A percentile compares a stretch with the other conserved stretches of the same genome.
These are phyloP conservation scores for Mactromeris polynyma DNA, from an alignment of 2,888 invertebrate genomes.

Conservation along the genomic window DNA sequence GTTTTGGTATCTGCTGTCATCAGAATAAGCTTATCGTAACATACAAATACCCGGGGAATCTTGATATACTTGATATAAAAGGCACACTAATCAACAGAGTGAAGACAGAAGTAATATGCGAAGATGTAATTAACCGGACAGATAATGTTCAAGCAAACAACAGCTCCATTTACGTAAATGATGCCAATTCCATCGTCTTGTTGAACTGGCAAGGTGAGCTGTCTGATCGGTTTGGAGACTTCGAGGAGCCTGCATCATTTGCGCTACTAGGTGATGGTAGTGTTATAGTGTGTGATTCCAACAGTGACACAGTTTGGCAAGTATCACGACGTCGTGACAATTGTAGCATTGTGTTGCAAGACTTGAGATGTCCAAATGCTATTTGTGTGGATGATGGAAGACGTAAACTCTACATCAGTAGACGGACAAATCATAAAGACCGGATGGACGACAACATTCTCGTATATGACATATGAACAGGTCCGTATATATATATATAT, in stretches of 20 bases:
- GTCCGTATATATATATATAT: too few species aligned
- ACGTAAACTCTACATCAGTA: too few species aligned
- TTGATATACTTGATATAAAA: background rate
- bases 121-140: background rate
- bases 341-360: background rate
- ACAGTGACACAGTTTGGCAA: background rate
- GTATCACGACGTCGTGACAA: background rate
- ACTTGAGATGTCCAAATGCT: background rate
- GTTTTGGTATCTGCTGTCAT: background rate
- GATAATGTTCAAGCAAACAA: background rate
- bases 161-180: background rate
- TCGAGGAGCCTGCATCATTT: background rate
- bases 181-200: background rate
- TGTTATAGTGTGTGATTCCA: background rate
- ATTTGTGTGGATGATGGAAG: background rate
- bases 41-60: background rate
- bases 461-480: too few species aligned
- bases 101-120: background rate
- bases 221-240: background rate
- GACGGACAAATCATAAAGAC: too few species aligned
- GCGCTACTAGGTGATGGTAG: background rate
- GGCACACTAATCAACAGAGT: background rate
- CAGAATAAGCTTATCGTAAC: too few species aligned
- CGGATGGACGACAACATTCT: too few species aligned
- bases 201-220: background rate